These are phyloP conservation scores for Heliconius melpomene DNA, from an alignment of 1,140 invertebrate species.

Conservation along the genomic window DNA sequence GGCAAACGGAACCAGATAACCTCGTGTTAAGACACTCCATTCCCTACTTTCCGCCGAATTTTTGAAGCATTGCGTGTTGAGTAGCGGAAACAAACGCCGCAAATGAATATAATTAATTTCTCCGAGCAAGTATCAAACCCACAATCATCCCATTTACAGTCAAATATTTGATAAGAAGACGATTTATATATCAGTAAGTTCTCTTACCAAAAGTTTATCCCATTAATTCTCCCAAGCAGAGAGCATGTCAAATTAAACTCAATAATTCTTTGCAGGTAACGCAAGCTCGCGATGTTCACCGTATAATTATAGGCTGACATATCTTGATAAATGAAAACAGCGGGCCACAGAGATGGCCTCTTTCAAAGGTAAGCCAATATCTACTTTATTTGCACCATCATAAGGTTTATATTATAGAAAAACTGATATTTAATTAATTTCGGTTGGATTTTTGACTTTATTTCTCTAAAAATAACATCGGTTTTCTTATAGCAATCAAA, in stretches of 20 bases:
- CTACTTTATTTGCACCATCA: background rate
- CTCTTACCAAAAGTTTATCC: background rate
- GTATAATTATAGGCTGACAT: conserved; percentile 32
- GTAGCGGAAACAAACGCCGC: no score
- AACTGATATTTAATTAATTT: background rate
- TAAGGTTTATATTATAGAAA: background rate
- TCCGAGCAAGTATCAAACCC: no score
- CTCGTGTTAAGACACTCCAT: no score
- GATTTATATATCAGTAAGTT: no score
- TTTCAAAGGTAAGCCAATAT: conserved; percentile 61
- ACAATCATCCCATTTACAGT: no score
- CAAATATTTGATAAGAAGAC: no score
- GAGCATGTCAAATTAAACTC: conserved; percentile 29
- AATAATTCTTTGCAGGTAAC: conserved; percentile 38
- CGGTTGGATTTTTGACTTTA: conserved; percentile 30
- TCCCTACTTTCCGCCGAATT: no score
- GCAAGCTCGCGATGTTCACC: conserved; percentile 32
- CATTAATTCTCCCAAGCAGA: background rate
- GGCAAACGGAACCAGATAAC: no score
- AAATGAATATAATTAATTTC: no score
- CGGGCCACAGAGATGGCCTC: conserved; percentile 58
- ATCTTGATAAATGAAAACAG: conserved; percentile 54
- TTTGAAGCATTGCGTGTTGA: no score
- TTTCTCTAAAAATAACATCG: background rate
- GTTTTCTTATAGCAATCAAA: background rate